Base-by-base conservation (phyloP, 2,888 invertebrate genomes). In the Zele albiditarsus region DNA sequence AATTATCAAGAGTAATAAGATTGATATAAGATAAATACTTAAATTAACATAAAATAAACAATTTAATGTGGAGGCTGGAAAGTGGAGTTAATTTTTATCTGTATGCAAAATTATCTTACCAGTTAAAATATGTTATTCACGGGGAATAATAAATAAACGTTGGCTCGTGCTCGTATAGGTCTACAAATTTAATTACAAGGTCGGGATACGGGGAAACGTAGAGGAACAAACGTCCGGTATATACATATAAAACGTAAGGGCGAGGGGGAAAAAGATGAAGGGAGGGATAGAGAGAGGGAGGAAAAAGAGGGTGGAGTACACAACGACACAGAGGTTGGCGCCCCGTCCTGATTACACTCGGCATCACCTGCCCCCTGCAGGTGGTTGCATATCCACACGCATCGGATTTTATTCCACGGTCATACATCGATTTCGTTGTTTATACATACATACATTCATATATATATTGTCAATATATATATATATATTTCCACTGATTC, bases 361-460 rank as follows among this genome's bases (percentile, higher is more conserved):
- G 80, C 80, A 82, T 83, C 85, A 85, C 85, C 85, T 85, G 85
- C 84, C 84, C 83, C 78, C 83, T 81, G 84, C 84, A 84, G 84
- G 84, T 83, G 84, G 82, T 81, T 81, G 80, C 77, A 79, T 78
- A 80, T 80, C 79, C 80, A 78, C 76, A 79, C 77, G 77, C 80
- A 80, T 79, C 77, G 78, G 71, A 80, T 80, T 80, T 79, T 79
- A 78, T 81, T 77, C 78, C 77, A 49, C 20, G 38, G 6, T 20
- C n/a, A 58, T 72, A 42, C 25, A 68, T 57, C 57, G 27, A 71
- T 71, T 60, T 60, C 49, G 31, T 27, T 28, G 53, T 67, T 66
- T 58, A 60, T 46, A 28, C 25, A 57, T 58, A 57, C 33, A 27
- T 27, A 28, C 12, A 14, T 49, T 8, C 31, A 31, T 31, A 58